Evolutionary conservation across 2,888 invertebrate species (phyloP).

Genomic region (Rhagonycha fulva): DNA sequence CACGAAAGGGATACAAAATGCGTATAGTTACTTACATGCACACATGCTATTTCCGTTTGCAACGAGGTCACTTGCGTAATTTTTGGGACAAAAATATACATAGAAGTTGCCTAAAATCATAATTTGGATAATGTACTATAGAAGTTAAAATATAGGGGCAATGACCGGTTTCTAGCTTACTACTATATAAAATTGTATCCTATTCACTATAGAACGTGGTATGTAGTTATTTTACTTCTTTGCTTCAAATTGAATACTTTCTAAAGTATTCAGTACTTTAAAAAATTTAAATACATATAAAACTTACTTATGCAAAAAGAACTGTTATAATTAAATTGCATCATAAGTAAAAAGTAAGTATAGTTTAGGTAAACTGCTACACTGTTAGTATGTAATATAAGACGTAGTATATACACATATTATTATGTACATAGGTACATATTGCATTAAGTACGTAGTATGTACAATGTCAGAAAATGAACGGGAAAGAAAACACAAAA

Average conservation of each 20-base stretch:
- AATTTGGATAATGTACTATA: constrained; percentile 33
- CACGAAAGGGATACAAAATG: not conserved
- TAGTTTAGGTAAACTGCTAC: not conserved
- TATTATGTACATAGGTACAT: too few relatives aligned
- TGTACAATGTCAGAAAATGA: not conserved
- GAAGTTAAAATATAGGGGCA: constrained; percentile 32
- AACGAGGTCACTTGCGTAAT: constrained; percentile 40
- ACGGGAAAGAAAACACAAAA: not conserved
- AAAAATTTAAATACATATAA: not conserved
- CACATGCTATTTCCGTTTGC: constrained; percentile 34
- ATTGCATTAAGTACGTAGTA: too few relatives aligned
- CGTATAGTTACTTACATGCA: not conserved
- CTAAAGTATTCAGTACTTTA: not conserved
- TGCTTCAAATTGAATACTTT: not conserved
- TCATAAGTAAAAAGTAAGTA: too few relatives aligned
- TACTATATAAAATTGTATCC: not conserved
- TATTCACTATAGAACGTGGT: not conserved
- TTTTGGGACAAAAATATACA: constrained; percentile 39
- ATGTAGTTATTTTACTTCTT: not conserved
- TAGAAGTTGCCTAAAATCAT: constrained; percentile 36
- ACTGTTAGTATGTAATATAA: too few relatives aligned
- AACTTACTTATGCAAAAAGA: not conserved
- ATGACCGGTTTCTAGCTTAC: constrained; percentile 36
- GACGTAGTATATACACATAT: too few relatives aligned
- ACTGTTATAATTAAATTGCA: not conserved